Conservation (phyloP, 2,113 vertebrate species). For the Ctenomys sociabilis region DNA sequence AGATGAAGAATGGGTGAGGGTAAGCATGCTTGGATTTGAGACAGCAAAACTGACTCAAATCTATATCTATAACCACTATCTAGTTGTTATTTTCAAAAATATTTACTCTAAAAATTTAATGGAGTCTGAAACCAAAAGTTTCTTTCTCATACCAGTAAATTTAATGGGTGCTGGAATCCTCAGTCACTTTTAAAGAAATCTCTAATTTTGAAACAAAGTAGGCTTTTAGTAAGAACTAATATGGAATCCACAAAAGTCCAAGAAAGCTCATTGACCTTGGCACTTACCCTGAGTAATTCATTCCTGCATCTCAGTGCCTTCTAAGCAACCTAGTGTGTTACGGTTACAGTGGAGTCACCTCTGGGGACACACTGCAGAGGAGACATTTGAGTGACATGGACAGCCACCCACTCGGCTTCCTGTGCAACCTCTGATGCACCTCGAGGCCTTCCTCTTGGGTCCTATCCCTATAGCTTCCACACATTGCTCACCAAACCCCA, state of each 20-base stretch:
- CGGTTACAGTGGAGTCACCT: not conserved
- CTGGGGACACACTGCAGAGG: not conserved
- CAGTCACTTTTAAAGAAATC: not conserved
- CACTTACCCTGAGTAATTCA: not conserved
- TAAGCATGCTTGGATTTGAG: not conserved
- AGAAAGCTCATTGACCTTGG: not conserved
- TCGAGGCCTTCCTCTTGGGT: not conserved
- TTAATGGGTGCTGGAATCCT: not conserved
- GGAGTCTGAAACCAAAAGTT: not conserved
- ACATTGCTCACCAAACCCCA: not conserved
- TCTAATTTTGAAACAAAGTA: not conserved
- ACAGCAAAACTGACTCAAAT: not conserved
- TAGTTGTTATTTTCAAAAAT: slow-evolving; percentile 28
- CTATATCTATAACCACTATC: no score
- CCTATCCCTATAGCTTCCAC: fast-evolving
- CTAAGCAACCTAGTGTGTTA: not conserved
- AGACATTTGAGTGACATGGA: not conserved
- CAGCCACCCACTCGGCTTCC: not conserved
- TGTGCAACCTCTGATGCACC: no score
- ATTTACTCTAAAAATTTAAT: slow-evolving; percentile 18
- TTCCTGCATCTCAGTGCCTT: not conserved
- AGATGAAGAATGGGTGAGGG: no score
- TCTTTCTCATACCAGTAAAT: not conserved
- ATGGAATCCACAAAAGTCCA: not conserved
- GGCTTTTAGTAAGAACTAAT: not conserved